Evolutionary conservation across 2,797 vertebrate species (phyloP).

Genomic region (Mormyrus hasselquistii): DNA sequence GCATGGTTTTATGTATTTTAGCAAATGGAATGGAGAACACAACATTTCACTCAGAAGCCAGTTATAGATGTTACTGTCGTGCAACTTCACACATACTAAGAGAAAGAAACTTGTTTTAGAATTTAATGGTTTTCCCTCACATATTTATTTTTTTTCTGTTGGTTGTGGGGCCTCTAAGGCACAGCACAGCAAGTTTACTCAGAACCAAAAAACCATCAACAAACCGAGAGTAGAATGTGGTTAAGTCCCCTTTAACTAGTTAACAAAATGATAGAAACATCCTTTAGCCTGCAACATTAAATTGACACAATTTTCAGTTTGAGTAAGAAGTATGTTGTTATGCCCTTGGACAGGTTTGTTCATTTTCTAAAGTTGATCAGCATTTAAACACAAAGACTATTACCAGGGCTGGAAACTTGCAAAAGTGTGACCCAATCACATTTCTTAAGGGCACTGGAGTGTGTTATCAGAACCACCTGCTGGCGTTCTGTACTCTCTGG

Average conservation of each 20-base stretch:
- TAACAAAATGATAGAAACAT: neutral
- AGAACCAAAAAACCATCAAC: neutral
- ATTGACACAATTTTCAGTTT: neutral
- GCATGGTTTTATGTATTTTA: constrained; percentile 7
- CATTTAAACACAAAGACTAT: neutral
- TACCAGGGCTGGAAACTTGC: neutral
- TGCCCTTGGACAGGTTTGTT: neutral
- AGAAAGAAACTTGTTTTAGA: neutral
- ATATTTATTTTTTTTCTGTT: neutral
- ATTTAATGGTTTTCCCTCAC: neutral
- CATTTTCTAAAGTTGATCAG: neutral
- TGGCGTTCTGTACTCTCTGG: neutral
- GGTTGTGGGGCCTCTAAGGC: neutral
- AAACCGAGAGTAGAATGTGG: neutral
- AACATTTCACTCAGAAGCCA: neutral
- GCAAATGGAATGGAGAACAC: neutral
- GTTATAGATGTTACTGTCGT: neutral
- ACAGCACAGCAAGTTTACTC: neutral
- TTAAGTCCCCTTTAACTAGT: neutral
- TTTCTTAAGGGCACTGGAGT: neutral
- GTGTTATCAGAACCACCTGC: neutral
- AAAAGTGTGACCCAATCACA: neutral
- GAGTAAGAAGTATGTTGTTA: neutral
- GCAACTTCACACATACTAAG: neutral
- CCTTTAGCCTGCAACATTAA: neutral